Percentiles rank a stretch among this genome's conserved stretches.
These are phyloP conservation scores for Harlomillsia oculata DNA, from an alignment of 1,140 invertebrate genomes.

Conservation along the genomic window DNA sequence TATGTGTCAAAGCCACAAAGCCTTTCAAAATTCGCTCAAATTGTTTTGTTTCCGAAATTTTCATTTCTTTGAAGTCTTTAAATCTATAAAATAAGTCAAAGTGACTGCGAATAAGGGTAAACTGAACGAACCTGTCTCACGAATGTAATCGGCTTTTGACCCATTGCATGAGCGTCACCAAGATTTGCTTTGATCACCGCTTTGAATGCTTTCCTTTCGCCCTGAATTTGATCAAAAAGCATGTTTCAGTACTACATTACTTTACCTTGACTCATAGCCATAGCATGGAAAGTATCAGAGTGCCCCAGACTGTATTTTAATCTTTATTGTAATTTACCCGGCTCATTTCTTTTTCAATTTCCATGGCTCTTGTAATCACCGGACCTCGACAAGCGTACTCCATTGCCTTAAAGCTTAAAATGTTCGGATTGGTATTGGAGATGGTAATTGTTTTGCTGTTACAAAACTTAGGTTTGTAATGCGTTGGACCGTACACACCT, in stretches of 20 bases:
- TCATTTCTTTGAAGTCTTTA: not conserved
- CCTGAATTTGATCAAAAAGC: slow-evolving; percentile 46
- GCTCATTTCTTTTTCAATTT: slow-evolving; percentile 22
- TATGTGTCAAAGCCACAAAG: too few relatives aligned
- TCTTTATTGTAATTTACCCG: too few relatives aligned
- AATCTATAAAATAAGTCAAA: not conserved
- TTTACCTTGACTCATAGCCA: too few relatives aligned
- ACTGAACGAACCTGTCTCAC: slow-evolving; percentile 48
- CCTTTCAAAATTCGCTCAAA: not conserved
- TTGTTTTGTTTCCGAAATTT: not conserved
- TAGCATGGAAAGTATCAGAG: too few relatives aligned
- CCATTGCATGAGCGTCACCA: slow-evolving; percentile 97
- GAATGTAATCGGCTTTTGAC: slow-evolving; percentile 85
- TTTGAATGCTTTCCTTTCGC: slow-evolving; percentile 75
- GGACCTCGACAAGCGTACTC: slow-evolving; percentile 32
- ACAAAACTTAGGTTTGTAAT: too few relatives aligned
- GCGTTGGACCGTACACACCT: too few relatives aligned
- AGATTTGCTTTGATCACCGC: slow-evolving; percentile 95
- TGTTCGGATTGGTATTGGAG: slow-evolving; percentile 21
- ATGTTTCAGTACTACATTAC: not conserved
- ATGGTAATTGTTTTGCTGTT: slow-evolving; percentile 17
- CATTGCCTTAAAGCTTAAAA: slow-evolving; percentile 28
- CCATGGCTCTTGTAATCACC: slow-evolving; percentile 23
- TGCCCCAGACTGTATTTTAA: too few relatives aligned
- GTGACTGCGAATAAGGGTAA: not conserved